Base-by-base conservation (phyloP, 2,888 invertebrate species). In the Spialia ferax region DNA sequence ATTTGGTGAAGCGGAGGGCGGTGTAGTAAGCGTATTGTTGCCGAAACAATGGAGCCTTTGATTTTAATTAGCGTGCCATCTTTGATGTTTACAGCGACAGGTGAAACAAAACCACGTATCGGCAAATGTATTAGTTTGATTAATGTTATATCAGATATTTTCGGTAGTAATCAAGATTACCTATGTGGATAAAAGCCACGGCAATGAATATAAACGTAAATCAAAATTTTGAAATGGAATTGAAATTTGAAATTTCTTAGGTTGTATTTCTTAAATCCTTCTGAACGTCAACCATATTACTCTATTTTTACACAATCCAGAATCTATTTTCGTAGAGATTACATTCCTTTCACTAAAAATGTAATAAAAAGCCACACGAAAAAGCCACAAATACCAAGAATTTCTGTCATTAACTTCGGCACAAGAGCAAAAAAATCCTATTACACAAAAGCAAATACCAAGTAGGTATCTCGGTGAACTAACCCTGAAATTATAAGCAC, bases 401-500 rank as follows among this genome's bases (percentile, higher is more conserved):
- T n/a, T 38, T 38, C 38, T 38, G 11, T 38, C n/a, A 38, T 38
- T 13, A 38, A 38, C 38, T 38, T 38, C n/a, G 38, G 13, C n/a
- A 38, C 38, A 38, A 38, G n/a, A n/a, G n/a, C n/a, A 38, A 38
- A 38, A n/a, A 38, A 38, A n/a, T n/a, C 38, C 38, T n/a, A 38
- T 42, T 42, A 42, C 6, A 42, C 32, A 7, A 32, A 32, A 32
- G 32, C 32, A 32, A 32, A 32, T 10, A 32, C 32, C 10, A 32
- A 32, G 32, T 32, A 32, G n/a, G n/a, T n/a, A n/a, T 32, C 32
- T 42, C 15, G 10, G 42, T 42, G 42, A n/a, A 5, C 42, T 15
- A 42, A n/a, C 42, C 5, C 54, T 54, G 62, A 56, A 63, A 55
- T 45, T 45, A 56, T 55, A 50, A 56, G 52, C 61, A 35, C 55